A percentile compares a stretch with the other conserved stretches of the same genome.
Evolutionary conservation across 2,888 invertebrate genomes (phyloP).

Genomic region (Chromoteleia sp.): DNA sequence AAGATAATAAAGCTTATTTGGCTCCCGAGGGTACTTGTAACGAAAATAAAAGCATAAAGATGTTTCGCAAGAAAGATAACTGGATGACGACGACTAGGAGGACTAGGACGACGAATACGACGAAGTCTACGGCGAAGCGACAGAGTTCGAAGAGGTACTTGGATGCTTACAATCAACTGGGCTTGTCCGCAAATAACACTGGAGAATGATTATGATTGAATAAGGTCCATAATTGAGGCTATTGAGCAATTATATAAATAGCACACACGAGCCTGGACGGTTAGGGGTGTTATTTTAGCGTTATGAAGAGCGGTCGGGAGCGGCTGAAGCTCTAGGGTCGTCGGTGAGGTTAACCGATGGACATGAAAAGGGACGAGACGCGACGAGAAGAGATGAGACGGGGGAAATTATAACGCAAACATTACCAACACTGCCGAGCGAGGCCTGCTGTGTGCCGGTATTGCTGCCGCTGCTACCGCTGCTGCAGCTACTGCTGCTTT

Average conservation of each 20-base stretch:
- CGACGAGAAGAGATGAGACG: conserved; percentile 70
- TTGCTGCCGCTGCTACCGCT: too few species aligned
- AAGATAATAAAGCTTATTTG: conserved; percentile 57
- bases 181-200: conserved; percentile 84
- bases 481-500: conserved; percentile 14
- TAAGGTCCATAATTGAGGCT: conserved; percentile 83
- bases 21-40: conserved; percentile 36
- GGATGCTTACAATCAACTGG: conserved; percentile 83
- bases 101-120: conserved; percentile 24
- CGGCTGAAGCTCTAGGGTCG: conserved; percentile 69
- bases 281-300: conserved; percentile 82
- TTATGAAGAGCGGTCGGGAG: conserved; percentile 72
- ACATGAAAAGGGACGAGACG: conserved; percentile 70
- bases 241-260: conserved; percentile 84
- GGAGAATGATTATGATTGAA: conserved; percentile 83
- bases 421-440: conserved; percentile 73
- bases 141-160: conserved; percentile 69
- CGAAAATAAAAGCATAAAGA: conserved; percentile 63
- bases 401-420: conserved; percentile 83
- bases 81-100: conserved; percentile 24
- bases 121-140: conserved; percentile 52
- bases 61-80: conserved; percentile 42
- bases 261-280: conserved; percentile 74
- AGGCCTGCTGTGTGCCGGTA: conserved; percentile 1
- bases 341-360: conserved; percentile 67